Conservation (phyloP, 2,113 vertebrate species). For the Python bivittatus region DNA sequence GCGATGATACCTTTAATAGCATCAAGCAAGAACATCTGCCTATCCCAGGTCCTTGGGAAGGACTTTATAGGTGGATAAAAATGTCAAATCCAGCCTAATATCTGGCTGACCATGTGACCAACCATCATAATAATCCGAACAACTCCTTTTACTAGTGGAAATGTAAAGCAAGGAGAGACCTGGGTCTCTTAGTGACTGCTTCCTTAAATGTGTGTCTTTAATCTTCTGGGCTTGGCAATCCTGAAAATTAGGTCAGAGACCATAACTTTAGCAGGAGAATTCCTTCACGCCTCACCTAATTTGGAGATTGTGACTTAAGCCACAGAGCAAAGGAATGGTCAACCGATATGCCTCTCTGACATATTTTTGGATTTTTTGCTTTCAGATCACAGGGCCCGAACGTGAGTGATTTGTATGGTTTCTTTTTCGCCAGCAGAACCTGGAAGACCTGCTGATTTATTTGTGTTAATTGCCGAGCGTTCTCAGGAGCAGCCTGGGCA, state of each 20-base stretch:
- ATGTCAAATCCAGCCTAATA: no score
- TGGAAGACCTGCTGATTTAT: constrained; percentile 3
- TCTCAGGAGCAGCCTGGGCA: constrained; percentile 40
- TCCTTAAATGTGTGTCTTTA: neutral
- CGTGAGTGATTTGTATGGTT: neutral
- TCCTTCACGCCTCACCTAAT: neutral
- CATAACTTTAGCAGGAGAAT: neutral
- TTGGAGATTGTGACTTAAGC: neutral
- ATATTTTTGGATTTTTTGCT: neutral
- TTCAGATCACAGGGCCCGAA: no score
- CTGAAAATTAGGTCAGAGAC: neutral
- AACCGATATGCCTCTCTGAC: no score
- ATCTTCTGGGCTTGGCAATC: neutral
- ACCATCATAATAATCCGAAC: no score
- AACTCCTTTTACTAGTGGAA: no score
- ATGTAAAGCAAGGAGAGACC: neutral
- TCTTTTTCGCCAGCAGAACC: neutral
- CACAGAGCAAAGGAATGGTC: neutral
- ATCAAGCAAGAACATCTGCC: no score
- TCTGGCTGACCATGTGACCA: no score
- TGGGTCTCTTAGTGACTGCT: neutral
- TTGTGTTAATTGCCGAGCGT: constrained; percentile 1
- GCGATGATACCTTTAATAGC: no score
- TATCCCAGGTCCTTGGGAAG: no score
- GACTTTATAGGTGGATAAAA: no score